Conservation (phyloP, 2,797 vertebrate species). For the Phrynocephalus forsythii region DNA sequence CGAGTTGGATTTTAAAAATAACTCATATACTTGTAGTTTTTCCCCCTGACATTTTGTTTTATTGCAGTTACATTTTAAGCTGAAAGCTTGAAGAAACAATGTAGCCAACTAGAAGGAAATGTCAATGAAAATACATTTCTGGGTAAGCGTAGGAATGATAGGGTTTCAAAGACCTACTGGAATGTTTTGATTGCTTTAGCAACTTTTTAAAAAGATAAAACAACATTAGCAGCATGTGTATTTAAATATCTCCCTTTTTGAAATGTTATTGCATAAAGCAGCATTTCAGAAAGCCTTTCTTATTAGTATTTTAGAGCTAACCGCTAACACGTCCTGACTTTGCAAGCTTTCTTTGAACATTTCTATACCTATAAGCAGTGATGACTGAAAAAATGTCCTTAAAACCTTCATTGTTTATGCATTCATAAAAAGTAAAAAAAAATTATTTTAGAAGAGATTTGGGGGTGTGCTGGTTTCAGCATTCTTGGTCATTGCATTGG, state of each 20-base stretch:
- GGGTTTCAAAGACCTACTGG: constrained; percentile 45
- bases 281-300: background rate
- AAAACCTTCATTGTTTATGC: background rate
- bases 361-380: background rate
- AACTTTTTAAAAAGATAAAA: constrained; percentile 36
- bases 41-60: constrained; percentile 53
- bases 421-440: background rate
- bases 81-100: constrained; percentile 65
- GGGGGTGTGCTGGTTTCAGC: background rate
- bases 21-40: constrained; percentile 47
- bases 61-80: constrained; percentile 57
- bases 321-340: background rate
- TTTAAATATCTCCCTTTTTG: constrained; percentile 31
- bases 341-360: background rate
- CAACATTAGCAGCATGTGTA: constrained; percentile 36
- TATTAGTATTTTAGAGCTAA: constrained; percentile 24
- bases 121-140: constrained; percentile 55
- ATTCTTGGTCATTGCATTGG: background rate
- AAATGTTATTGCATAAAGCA: constrained; percentile 50
- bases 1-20: constrained; percentile 39
- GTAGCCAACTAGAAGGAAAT: constrained; percentile 25
- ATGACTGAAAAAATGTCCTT: background rate
- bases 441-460: background rate
- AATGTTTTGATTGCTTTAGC: constrained; percentile 40
- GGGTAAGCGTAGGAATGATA: constrained; percentile 46